A percentile compares a stretch with the other conserved stretches of the same genome.
Evolutionary conservation across 2,797 vertebrate species (phyloP).

Genomic region (Sebastes umbrosus): DNA sequence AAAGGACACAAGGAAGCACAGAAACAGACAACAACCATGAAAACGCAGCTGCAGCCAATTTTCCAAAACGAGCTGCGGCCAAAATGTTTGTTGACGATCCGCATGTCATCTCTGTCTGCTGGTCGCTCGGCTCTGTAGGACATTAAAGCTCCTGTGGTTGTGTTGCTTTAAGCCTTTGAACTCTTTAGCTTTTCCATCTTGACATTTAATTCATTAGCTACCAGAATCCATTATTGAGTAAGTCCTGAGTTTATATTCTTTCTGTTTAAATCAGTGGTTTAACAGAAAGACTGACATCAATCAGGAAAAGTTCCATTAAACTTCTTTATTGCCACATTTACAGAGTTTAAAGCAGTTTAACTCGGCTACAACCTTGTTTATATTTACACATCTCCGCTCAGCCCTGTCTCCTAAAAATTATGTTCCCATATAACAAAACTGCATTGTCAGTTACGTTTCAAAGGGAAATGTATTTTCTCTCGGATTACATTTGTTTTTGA

Average conservation of each 20-base stretch:
- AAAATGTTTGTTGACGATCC: not conserved
- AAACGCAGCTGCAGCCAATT: conserved; percentile 1
- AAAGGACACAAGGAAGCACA: not conserved
- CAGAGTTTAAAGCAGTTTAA: not conserved
- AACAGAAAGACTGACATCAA: not conserved
- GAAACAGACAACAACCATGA: not conserved
- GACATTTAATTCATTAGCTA: not conserved
- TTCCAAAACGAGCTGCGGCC: not conserved
- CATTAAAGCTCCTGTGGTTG: rapidly evolving
- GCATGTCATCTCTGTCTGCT: not conserved
- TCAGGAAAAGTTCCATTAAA: not conserved
- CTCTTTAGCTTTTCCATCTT: not conserved
- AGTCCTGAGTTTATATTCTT: not conserved
- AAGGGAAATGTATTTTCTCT: not conserved
- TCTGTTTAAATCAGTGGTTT: not conserved
- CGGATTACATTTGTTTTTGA: not conserved
- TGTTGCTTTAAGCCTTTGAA: not conserved
- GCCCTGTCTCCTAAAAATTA: not conserved
- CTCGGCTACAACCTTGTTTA: not conserved
- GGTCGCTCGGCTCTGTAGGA: not conserved
- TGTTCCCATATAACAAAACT: not conserved
- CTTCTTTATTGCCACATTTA: not conserved
- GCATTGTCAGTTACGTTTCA: rapidly evolving
- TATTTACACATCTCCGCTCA: not conserved
- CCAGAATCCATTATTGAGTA: not conserved